phyloP scores from a whole-genome alignment of 2,113 vertebrate genomes.

The Chloroceryle aenea region DNA sequence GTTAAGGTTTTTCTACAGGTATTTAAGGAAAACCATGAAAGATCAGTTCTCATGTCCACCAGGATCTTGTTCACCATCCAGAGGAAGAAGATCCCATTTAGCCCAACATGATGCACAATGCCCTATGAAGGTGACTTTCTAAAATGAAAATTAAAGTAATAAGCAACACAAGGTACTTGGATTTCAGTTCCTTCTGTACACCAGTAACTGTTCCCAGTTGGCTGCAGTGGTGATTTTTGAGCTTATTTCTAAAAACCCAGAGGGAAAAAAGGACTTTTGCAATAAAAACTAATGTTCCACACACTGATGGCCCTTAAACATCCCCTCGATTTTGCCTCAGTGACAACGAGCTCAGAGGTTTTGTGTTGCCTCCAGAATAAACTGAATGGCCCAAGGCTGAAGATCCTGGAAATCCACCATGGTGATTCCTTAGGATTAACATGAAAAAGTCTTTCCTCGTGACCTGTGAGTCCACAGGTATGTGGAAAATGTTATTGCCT shows the following conservation, averaged over 20 bases:
- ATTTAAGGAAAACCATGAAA: background rate
- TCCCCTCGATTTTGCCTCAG: background rate
- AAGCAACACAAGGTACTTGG: slow-evolving; percentile 31
- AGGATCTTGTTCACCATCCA: background rate
- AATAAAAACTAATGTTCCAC: background rate
- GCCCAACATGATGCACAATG: background rate
- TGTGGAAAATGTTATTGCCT: background rate
- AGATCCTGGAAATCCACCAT: background rate
- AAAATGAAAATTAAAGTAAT: slow-evolving; percentile 41
- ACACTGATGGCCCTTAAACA: background rate
- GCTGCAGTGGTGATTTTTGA: background rate
- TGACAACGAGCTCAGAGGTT: background rate
- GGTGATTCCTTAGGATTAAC: background rate
- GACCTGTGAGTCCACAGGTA: background rate
- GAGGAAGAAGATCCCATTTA: background rate
- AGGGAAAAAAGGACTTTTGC: background rate
- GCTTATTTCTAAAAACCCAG: background rate
- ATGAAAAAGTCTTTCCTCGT: background rate
- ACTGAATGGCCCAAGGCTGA: rapidly evolving
- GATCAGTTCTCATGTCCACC: background rate
- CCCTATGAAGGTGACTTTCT: slow-evolving; percentile 28
- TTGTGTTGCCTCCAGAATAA: background rate
- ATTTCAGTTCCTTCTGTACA: background rate
- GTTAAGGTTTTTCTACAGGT: background rate
- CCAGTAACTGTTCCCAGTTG: slow-evolving; percentile 2